Base-by-base conservation (phyloP, 2,888 invertebrate genomes). In the Acronicta alni region DNA sequence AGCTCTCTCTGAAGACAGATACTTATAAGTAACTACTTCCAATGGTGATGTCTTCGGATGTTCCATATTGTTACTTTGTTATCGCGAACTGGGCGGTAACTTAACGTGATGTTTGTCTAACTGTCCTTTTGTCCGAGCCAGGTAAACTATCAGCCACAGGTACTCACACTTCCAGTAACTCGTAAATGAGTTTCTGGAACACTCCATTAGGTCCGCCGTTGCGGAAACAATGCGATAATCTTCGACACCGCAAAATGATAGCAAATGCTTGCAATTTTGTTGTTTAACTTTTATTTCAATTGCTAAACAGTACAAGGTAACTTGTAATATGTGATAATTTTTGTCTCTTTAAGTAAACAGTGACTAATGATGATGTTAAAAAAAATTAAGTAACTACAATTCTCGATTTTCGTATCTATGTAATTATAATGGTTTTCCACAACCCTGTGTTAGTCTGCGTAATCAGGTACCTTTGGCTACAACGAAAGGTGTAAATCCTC, bases 181-280 rank as follows among this genome's bases (percentile, higher is more conserved):
- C 51, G 32, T 55, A 38, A 69, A 59, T 39, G 23, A 18, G 42
- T 72, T 72, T 51, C 46, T 67, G 67, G 72, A 71, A 59, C 18
- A 47, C 14, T 38, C n/a, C 53, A 54, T 51, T 44, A 53, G 30
- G 52, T 16, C n/a, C 16, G 37, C 45, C 32, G 37, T 26, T 8
- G 9, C 7, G 7, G 10, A 56, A 10, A 59, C 44, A 45, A 57
- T 55, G 41, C 41, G 20, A 42, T 14, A 23, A 17, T 35, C 35
- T 35, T 5, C 17, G 17, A 48, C 10, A 32, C 17, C 30, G 45
- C 15, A n/a, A 43, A 42, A 61, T 43, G 47, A 68, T 23, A 17
- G 14, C 23, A 12, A 47, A 55, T 18, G 14, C 8, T 15, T 30
- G 41, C 8, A 23, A 41, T 30, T 62, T 32, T 26, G 37, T 37